These are phyloP conservation scores for Agrypnia vestita DNA, from an alignment of 1,140 invertebrate genomes.

Conservation along the genomic window DNA sequence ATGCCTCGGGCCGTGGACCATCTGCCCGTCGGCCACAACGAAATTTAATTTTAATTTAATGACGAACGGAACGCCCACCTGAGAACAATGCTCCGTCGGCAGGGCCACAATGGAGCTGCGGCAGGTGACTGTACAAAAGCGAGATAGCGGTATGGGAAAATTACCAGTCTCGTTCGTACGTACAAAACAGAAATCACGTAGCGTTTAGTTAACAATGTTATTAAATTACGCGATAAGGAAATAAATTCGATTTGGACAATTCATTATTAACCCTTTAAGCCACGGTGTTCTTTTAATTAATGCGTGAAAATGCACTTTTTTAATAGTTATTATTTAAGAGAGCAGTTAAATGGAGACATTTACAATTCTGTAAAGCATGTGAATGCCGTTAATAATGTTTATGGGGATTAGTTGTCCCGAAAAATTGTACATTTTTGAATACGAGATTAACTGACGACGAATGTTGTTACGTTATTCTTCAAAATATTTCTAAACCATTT, in stretches of 20 bases:
- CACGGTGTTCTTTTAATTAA: too few species aligned
- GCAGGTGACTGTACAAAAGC: not conserved
- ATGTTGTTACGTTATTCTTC: too few species aligned
- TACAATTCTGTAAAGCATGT: too few species aligned
- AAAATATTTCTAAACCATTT: too few species aligned
- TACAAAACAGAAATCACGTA: not conserved
- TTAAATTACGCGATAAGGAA: slow-evolving; percentile 5
- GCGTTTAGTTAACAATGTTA: not conserved
- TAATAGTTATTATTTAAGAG: too few species aligned
- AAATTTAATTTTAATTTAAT: slow-evolving; percentile 45
- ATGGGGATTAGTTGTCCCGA: too few species aligned
- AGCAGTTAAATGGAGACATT: too few species aligned
- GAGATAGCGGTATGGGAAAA: not conserved
- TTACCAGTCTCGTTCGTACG: not conserved
- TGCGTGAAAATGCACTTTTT: too few species aligned
- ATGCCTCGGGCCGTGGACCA: not conserved
- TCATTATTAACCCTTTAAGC: too few species aligned
- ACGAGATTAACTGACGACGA: too few species aligned
- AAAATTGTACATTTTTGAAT: too few species aligned
- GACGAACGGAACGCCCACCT: slow-evolving; percentile 24
- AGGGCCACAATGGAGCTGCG: not conserved
- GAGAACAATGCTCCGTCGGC: slow-evolving; percentile 12
- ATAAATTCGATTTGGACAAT: not conserved
- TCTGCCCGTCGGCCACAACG: not conserved
- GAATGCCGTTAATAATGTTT: too few species aligned